phyloP scores from a whole-genome alignment of 2,888 invertebrate species.

The Epinotia nisella region DNA sequence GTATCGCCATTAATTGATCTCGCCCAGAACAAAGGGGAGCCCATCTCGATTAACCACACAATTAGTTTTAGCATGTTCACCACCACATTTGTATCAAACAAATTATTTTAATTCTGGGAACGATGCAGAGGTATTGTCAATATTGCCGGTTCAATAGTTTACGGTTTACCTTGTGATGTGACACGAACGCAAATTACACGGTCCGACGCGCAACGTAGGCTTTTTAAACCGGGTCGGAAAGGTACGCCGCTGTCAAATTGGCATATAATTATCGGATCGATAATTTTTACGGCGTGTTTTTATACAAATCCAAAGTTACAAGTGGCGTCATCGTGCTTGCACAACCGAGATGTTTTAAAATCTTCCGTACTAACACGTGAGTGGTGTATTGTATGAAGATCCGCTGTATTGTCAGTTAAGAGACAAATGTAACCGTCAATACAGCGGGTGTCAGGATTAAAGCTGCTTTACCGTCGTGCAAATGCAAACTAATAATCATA shows the following conservation, averaged over 20 bases:
- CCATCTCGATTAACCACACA: slow-evolving; percentile 68
- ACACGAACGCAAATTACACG: slow-evolving; percentile 45
- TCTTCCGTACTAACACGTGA: background rate
- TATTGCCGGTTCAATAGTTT: slow-evolving; percentile 41
- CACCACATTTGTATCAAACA: slow-evolving; percentile 56
- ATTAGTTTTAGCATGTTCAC: slow-evolving; percentile 68
- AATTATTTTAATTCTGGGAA: slow-evolving; percentile 44
- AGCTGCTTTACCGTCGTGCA: too few species aligned
- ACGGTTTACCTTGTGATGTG: slow-evolving; percentile 45
- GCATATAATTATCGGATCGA: slow-evolving; percentile 24
- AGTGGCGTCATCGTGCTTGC: background rate
- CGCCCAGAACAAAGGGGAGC: slow-evolving; percentile 66
- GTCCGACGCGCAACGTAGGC: slow-evolving; percentile 33
- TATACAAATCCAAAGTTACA: background rate
- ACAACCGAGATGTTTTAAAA: background rate
- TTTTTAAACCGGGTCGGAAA: slow-evolving; percentile 32
- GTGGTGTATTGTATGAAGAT: background rate
- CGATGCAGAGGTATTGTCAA: slow-evolving; percentile 41
- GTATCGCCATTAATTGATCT: slow-evolving; percentile 43
- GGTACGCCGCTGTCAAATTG: slow-evolving; percentile 29
- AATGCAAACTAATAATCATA: too few species aligned
- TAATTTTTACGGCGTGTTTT: background rate
- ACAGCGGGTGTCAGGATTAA: too few species aligned
- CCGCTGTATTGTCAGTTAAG: background rate
- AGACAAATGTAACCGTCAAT: too few species aligned